Evolutionary conservation across 2,113 vertebrate species (phyloP).

Genomic region (Arvicanthis niloticus): DNA sequence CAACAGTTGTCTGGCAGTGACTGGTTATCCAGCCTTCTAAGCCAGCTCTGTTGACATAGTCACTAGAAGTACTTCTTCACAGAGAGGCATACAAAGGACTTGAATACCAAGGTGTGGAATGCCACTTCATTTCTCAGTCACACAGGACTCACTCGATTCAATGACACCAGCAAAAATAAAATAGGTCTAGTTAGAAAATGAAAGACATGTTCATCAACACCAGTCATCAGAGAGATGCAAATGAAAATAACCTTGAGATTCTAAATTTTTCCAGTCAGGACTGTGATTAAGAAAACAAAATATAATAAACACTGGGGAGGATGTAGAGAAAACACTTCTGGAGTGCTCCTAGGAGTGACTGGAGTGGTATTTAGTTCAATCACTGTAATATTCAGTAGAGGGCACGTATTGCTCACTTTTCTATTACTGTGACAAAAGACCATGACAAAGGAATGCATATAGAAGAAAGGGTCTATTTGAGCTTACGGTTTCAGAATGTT

Average conservation of each 20-base stretch:
- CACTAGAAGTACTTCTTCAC: not conserved
- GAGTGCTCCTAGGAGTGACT: not conserved
- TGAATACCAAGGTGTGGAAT: not conserved
- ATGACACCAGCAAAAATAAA: not conserved
- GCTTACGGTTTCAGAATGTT: not conserved
- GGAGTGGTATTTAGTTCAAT: not conserved
- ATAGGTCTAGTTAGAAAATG: not conserved
- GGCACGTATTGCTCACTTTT: not conserved
- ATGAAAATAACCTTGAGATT: not conserved
- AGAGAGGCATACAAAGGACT: not conserved
- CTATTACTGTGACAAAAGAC: not conserved
- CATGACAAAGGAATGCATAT: not conserved
- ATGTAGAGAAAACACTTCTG: not conserved
- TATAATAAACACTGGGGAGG: too few species aligned
- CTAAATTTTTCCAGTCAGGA: not conserved
- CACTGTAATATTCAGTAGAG: not conserved
- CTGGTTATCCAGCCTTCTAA: not conserved
- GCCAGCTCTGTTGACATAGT: not conserved
- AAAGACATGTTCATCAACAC: not conserved
- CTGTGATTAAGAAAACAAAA: not conserved
- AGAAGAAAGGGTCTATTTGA: not conserved
- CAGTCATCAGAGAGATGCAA: not conserved
- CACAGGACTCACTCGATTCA: not conserved
- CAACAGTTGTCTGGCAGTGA: not conserved
- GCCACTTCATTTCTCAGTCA: not conserved